Base-by-base conservation (phyloP, 1,140 invertebrate genomes). In the Cydia pomonella region DNA sequence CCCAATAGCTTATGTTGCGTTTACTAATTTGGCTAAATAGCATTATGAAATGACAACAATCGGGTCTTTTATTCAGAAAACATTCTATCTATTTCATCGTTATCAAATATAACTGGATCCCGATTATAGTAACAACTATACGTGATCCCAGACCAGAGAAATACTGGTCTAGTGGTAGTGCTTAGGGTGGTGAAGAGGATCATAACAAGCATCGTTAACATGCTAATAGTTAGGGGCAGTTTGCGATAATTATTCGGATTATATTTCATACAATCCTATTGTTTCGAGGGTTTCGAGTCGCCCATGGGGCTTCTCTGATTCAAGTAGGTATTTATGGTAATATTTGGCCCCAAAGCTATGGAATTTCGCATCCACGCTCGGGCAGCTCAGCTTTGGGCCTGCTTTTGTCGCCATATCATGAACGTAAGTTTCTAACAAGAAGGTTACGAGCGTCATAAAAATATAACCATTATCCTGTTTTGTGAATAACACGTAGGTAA, bases 171-270 rank as follows among this genome's bases (percentile, higher is more conserved):
- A 6, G 12, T n/a, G 6, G n/a, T 7, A 50, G 16, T 13, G n/a
- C 18, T 59, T 12, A 10, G 50, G 6, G 12, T 59, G 7, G 53
- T 59, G 53, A 59, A 59, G 23, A 23, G 23, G 18, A 59, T 21
- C 47, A 50, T 50, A 44, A 53, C 53, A 10, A 59, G 18, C 53
- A 59, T 23, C 9, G 53, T 59, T 59, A 23, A 23, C 53, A 59
- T 59, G 53, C 18, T 59, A 59, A 59, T 59, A 59, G 53, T 59
- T 59, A 3, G 47, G 50, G 53, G 53, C 53, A 59, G 53, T 23
- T 59, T 59, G 53, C 21, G 53, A 59, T 59, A 59, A 59, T 59
- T 59, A 21, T 21, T 10, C 9, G 53, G 21, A 23, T 59, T 59
- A 59, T 59, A 59, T 23, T 59, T 59, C 53, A 23, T 23, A 59